Evolutionary conservation across 2,113 vertebrate genomes (phyloP).

Genomic region (Callocephalon fimbriatum): DNA sequence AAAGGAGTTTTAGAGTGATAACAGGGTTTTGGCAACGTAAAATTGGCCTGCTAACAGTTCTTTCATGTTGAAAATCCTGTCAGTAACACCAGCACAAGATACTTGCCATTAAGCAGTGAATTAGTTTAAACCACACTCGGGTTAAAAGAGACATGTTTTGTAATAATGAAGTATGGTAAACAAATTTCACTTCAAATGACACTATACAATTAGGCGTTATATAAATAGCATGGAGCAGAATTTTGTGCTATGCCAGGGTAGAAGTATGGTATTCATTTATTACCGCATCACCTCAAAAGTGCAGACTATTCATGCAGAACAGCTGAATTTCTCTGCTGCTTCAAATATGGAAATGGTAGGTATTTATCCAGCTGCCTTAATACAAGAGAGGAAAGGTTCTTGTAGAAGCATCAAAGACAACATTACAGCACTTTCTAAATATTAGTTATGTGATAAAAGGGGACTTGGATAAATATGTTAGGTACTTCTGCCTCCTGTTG

Average conservation of each 20-base stretch:
- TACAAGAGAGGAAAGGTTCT: neutral
- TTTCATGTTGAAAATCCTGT: slow-evolving; percentile 43
- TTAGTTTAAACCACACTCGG: neutral
- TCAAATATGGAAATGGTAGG: neutral
- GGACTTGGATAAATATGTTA: neutral
- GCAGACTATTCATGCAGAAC: neutral
- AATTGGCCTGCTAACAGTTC: neutral
- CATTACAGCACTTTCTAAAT: neutral
- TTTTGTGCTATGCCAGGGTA: neutral
- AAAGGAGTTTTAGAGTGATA: slow-evolving; percentile 2
- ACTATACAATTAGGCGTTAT: neutral
- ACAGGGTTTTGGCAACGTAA: slow-evolving; percentile 26
- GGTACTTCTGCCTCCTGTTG: neutral
- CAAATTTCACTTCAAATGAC: neutral
- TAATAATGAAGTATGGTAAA: slow-evolving; percentile 1
- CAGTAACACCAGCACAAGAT: neutral
- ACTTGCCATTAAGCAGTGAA: neutral
- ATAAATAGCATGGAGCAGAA: neutral
- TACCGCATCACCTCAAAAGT: neutral
- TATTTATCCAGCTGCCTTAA: neutral
- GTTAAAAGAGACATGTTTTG: neutral
- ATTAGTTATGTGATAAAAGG: neutral
- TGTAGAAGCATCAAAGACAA: slow-evolving; percentile 1
- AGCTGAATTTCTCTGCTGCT: neutral
- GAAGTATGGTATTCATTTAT: neutral